Base-by-base conservation (phyloP, 2,113 vertebrate genomes). In the Podiceps cristatus region DNA sequence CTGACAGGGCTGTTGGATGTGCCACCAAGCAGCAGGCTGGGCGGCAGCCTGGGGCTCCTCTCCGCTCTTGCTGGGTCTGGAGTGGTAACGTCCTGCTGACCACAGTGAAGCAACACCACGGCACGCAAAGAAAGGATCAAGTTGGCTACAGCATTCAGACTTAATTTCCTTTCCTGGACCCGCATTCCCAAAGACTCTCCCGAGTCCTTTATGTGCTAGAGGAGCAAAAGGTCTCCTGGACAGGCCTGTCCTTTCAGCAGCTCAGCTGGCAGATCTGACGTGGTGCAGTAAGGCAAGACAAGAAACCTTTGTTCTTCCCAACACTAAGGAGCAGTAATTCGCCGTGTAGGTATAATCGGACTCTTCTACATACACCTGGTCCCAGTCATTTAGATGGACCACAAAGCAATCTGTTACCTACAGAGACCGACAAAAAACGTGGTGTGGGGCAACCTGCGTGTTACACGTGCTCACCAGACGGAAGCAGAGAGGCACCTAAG, bases 401-500 rank as follows among this genome's bases (percentile, higher is more conserved):
- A 50, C 62, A 47, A 45, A 90, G 31, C 35, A 66, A 66, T 37
- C 37, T 40, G 0, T 44, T 62, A 17, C 28, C 45, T 42, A 22
- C 18, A 73, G 25, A 22, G 22, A 35, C 1, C 29, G 59, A 69
- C 33, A 58, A n/a, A 92, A 92, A 76, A 35, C 0, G 5, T 20
- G 17, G 7, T 47, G 33, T 64, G 0, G 0, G 28, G 58, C 62
- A 85, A 18, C 11, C 13, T 64, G 33, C 45, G 4, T n/a, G 3
- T 49, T 77, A 62, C 0, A 1, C 28, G 23, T 5, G 25, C 37
- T 83, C 35, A 47, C 31, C 55, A 8, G 8, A 73, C 33, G 53
- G 62, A 52, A 42, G 19, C 28, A 76, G 15, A 40, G 47, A 55
- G 23, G 44, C 11, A 3, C 42, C 33, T 60, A 37, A 79, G 18